Conservation (phyloP, 2,797 vertebrate genomes). For the Acanthiza pusilla region DNA sequence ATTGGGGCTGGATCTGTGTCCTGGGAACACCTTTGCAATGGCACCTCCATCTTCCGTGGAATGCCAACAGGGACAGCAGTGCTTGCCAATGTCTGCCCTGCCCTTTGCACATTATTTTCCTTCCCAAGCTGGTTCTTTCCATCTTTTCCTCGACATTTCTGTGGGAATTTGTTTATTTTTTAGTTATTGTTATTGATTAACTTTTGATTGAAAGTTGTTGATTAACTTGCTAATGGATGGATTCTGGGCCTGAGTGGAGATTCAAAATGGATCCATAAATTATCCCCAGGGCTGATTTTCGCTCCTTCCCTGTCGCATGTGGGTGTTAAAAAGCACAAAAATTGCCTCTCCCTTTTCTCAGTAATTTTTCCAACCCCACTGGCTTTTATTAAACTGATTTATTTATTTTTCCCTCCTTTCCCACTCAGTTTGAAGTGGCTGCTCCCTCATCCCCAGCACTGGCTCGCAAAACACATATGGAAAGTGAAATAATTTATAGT, state of each 20-base stretch:
- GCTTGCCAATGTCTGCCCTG: background rate
- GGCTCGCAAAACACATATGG: background rate
- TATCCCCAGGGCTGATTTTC: background rate
- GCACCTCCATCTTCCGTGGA: background rate
- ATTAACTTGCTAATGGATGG: background rate
- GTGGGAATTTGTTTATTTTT: background rate
- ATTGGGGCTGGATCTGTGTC: background rate
- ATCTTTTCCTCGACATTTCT: background rate
- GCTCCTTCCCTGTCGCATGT: background rate
- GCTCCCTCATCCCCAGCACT: background rate
- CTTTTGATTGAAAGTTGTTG: background rate
- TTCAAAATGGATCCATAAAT: background rate
- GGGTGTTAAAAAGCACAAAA: background rate
- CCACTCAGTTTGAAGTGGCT: background rate
- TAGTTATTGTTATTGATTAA: background rate
- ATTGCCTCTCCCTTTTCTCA: conserved; percentile 16
- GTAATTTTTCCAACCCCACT: conserved; percentile 22
- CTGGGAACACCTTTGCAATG: background rate
- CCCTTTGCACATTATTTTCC: background rate
- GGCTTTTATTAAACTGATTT: background rate
- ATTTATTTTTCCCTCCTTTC: conserved; percentile 18
- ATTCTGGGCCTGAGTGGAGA: background rate
- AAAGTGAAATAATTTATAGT: background rate
- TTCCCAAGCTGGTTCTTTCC: background rate
- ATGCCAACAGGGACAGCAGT: background rate